Percentiles rank a stretch among this genome's conserved stretches.
Evolutionary conservation across 2,113 vertebrate species (phyloP).

Genomic region (Tricholaema leucomelas): DNA sequence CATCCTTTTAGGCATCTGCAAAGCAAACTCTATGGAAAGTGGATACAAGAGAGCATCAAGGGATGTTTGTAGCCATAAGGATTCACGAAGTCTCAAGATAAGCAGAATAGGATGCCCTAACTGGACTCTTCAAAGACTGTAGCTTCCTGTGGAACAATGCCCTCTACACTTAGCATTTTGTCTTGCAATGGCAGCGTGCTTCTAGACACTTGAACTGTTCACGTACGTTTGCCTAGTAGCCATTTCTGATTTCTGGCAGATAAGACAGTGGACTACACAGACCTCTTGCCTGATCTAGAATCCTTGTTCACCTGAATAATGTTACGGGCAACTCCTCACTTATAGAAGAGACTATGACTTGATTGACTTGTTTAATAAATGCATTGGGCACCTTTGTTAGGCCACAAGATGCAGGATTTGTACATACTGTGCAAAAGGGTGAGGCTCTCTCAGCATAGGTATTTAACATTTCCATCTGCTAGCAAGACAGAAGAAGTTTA

Average conservation of each 20-base stretch:
- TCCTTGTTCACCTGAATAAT: not conserved
- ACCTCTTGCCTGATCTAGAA: not conserved
- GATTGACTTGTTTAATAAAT: not conserved
- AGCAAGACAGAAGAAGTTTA: not conserved
- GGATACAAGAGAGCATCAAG: not conserved
- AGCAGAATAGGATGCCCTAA: not conserved
- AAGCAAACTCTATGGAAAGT: not conserved
- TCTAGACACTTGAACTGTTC: not conserved
- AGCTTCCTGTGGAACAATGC: not conserved
- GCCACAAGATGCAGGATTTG: not conserved
- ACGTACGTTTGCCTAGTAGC: fast-evolving
- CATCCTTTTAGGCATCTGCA: not conserved
- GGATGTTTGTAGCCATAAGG: not conserved
- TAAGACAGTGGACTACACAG: not conserved
- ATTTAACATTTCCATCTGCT: not conserved
- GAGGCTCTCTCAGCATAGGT: not conserved
- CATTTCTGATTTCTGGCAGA: not conserved
- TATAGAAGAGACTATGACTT: not conserved
- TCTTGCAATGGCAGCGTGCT: not conserved
- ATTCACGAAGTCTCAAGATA: not conserved
- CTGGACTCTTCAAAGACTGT: not conserved
- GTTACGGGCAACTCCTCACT: not conserved
- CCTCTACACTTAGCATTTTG: not conserved
- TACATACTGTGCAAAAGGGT: not conserved
- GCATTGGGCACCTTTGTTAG: not conserved